A percentile compares a stretch with the other conserved stretches of the same genome.
Evolutionary conservation across 2,113 vertebrate genomes (phyloP).

Genomic region (Crotalus helleri): DNA sequence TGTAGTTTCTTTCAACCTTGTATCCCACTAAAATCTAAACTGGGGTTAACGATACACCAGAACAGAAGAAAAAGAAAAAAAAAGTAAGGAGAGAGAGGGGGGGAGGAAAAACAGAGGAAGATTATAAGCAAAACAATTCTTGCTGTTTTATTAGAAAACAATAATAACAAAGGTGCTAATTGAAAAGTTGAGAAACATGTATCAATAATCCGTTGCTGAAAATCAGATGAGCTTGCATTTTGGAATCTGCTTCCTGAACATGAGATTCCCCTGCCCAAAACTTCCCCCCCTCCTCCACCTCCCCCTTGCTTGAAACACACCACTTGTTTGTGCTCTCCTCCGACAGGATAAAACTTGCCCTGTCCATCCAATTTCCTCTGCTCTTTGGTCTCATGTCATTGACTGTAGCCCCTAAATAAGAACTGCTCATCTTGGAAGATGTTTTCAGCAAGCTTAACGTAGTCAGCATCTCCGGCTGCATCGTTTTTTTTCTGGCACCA

Average conservation of each 20-base stretch:
- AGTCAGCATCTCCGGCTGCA: neutral
- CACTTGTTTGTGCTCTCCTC: conserved; percentile 43
- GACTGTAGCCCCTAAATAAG: conserved; percentile 46
- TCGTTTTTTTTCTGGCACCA: neutral
- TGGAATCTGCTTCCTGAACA: neutral
- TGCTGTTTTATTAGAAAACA: neutral
- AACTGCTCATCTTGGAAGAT: neutral
- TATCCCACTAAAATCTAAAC: neutral
- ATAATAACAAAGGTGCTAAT: neutral
- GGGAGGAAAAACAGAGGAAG: neutral
- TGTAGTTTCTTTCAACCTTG: neutral
- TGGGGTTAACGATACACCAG: neutral
- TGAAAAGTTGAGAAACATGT: neutral
- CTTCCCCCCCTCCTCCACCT: neutral
- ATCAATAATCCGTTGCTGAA: neutral
- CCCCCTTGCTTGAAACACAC: neutral
- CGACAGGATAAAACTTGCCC: neutral
- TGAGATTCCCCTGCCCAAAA: neutral
- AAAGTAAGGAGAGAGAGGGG: neutral
- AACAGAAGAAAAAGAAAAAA: neutral
- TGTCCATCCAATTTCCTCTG: neutral
- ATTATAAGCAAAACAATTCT: neutral
- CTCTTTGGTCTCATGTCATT: conserved; percentile 47
- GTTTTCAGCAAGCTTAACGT: neutral
- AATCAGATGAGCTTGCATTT: neutral